Evolutionary conservation across 2,888 invertebrate species (phyloP).

Genomic region (Zootermopsis nevadensis): DNA sequence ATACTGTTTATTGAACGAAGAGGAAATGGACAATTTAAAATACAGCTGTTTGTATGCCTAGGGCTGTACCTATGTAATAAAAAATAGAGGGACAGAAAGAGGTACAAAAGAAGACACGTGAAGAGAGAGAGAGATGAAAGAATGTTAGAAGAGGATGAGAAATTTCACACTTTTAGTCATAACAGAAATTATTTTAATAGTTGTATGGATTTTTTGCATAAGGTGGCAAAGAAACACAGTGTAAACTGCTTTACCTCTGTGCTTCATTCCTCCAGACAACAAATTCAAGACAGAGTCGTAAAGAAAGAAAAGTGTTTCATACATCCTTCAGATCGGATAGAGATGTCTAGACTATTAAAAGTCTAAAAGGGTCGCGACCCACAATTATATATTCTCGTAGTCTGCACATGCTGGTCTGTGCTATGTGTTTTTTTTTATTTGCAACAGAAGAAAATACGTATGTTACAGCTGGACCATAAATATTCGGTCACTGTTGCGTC

Average conservation of each 20-base stretch:
- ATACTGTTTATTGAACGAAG: no score
- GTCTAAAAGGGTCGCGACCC: conserved; percentile 14
- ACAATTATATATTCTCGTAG: conserved; percentile 26
- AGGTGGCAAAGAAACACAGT: no score
- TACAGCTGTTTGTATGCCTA: no score
- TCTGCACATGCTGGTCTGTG: conserved; percentile 30
- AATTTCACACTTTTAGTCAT: no score
- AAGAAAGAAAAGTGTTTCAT: neutral
- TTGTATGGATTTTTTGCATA: no score
- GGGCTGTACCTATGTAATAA: no score
- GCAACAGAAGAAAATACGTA: conserved; percentile 23
- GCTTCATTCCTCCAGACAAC: neutral
- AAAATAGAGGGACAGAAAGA: neutral
- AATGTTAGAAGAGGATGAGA: no score
- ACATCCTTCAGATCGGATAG: neutral
- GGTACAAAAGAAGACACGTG: neutral
- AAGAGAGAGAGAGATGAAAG: neutral
- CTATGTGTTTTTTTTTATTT: neutral
- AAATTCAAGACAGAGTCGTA: neutral
- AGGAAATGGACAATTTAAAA: no score
- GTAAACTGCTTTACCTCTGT: neutral
- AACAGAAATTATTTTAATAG: no score
- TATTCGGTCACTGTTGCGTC: conserved; percentile 19
- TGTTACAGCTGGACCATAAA: conserved; percentile 37
- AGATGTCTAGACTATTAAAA: conserved; percentile 5